Base-by-base conservation (phyloP, 2,113 vertebrate genomes). In the Megalops atlanticus region DNA sequence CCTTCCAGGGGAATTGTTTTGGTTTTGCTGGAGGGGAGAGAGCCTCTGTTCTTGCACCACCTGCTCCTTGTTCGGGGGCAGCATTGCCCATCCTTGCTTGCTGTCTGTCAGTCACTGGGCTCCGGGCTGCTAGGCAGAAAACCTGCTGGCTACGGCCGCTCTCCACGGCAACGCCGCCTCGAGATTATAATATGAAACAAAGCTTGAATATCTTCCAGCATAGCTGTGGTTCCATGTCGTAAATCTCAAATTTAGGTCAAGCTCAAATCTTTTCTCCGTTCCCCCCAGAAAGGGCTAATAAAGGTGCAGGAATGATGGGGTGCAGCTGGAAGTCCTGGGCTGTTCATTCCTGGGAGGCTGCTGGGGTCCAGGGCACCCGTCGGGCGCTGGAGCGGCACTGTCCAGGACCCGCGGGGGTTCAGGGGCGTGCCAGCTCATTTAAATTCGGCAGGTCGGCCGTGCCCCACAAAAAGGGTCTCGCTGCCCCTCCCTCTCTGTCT, bases 181-280 rank as follows among this genome's bases (percentile, higher is more conserved):
- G 4, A 7, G 12, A 41, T 7, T 18, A 12, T 38, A 39, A 27
- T 38, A n/a, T 11, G 18, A 27, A 39, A 18, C 14, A 2, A 6
- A 15, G 40, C 31, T 35, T 39, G n/a, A n/a, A 8, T 47, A 14
- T 36, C 38, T 18, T 8, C 64, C 31, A 69, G 14, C 24, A 8
- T 14, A 4, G 77, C 16, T 2, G 15, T 0, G 6, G 58, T 69
- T 43, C 38, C 27, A 18, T 36, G 27, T 6, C 45, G 16, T 49
- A 27, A 15, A 75, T 35, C 75, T 76, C 12, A 15, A 21, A 68
- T 69, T 41, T 78, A 24, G 77, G 54, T 43, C 52, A 68, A 43
- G 54, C 40, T 78, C 38, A 78, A 33, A 33, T 36, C 49, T 38
- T 39, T n/a, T 24, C 36, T 27, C 52, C 27, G 38, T 64, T 54